Evolutionary conservation across 1,140 invertebrate species (phyloP), one percentile per base, ranked within the genome.

Genomic region (Carposina sasakii): DNA sequence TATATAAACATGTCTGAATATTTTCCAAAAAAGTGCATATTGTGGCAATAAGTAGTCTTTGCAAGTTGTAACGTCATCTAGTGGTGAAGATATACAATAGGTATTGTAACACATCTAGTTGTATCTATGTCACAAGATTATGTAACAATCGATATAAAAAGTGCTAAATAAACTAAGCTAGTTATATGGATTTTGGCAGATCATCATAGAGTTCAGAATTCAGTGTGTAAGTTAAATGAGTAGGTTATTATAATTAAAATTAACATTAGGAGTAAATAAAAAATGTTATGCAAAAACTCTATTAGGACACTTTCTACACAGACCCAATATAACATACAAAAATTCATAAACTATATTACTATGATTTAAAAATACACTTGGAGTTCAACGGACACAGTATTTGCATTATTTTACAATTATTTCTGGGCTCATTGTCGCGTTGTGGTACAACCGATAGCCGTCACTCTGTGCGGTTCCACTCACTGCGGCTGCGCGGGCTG

Each of bases 211-310:
- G 31, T 48, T 48, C 36, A 48, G 37, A 50, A 40, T 44, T 36
- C 45, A 45, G 31, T 24, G 45, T 52, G 49, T 52, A 46, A 45
- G 48, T 48, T 42, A 48, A 49, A 57, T 34, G 52, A 34, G 19
- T 17, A 34, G 8, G n/a, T n/a, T n/a, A n/a, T 43, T 48, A 52
- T 48, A 26, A 49, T 66, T 67, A 66, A 60, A 68, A 69, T 58
- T 60, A 75, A 55, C 64, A 26, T 69, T 76, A 69, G 63, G 56
- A 74, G 75, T 74, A 76, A 76, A 76, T 75, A 81, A 81, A 75
- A 76, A n/a, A n/a, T 72, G 70, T 73, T 72, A 65, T 75, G 60
- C 67, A 73, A 73, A 71, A 74, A 78, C 69, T 77, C 68, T 78
- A 71, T 59, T 58, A 76, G 66, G 67, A 82, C 68, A 72, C 61